Evolutionary conservation across 2,113 vertebrate species (phyloP).

Genomic region (Microtus montanus): DNA sequence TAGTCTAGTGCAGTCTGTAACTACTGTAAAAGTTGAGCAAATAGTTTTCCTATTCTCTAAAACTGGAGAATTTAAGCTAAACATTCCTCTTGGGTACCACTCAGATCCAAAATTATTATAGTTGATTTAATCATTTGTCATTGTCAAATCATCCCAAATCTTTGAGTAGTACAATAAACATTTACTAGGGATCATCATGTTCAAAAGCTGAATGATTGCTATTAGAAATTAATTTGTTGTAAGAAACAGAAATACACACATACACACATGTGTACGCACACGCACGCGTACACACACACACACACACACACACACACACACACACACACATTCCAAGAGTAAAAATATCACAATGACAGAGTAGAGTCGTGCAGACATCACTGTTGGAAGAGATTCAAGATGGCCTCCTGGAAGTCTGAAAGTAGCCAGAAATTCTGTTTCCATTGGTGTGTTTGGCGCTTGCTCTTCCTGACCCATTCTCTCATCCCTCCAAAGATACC

Average conservation of each 20-base stretch:
- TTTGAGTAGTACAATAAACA: not conserved
- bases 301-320: too few relatives aligned
- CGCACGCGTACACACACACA: too few relatives aligned
- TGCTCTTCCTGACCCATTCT: not conserved
- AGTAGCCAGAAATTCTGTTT: not conserved
- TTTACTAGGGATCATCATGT: not conserved
- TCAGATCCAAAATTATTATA: conserved; percentile 15
- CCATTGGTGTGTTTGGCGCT: not conserved
- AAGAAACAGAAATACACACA: not conserved
- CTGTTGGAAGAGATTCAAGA: not conserved
- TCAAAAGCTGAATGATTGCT: not conserved
- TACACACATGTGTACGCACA: too few relatives aligned
- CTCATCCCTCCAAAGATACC: not conserved
- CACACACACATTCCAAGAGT: not conserved
- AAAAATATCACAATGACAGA: not conserved
- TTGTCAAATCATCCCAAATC: not conserved
- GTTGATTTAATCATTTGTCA: not conserved
- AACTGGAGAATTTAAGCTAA: not conserved
- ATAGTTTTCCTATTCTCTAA: conserved; percentile 8
- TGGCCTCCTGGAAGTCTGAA: not conserved
- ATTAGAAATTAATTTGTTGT: not conserved
- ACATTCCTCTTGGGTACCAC: not conserved
- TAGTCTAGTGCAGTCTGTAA: not conserved
- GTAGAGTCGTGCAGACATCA: not conserved
- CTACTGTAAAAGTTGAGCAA: not conserved